Percentiles rank a stretch among this genome's conserved stretches.
These are phyloP conservation scores for Strigops habroptila DNA, from an alignment of 2,113 vertebrate species.

Conservation along the genomic window DNA sequence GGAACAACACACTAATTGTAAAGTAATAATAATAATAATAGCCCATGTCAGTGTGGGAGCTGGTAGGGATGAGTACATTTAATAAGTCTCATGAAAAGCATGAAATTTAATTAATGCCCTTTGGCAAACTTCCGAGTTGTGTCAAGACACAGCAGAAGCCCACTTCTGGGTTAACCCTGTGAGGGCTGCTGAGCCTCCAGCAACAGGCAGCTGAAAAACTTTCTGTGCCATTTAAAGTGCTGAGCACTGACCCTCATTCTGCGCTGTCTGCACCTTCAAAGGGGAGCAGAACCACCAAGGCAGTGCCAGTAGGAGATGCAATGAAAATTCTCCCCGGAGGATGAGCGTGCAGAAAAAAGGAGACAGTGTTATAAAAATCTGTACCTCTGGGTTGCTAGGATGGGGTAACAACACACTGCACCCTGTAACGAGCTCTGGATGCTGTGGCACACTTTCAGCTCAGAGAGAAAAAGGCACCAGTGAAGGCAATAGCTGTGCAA, in stretches of 20 bases:
- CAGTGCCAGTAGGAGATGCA: background rate
- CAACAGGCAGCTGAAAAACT: background rate
- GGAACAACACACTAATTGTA: slow-evolving; percentile 17
- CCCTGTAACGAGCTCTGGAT: background rate
- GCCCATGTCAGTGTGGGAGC: background rate
- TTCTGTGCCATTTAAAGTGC: background rate
- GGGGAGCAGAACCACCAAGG: background rate
- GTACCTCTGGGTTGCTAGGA: background rate
- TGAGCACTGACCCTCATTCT: background rate
- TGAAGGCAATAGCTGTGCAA: background rate
- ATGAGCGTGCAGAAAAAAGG: fast-evolving
- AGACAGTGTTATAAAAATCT: background rate
- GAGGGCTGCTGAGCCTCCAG: background rate
- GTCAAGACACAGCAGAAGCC: background rate
- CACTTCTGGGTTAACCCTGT: background rate
- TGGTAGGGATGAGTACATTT: slow-evolving; percentile 32
- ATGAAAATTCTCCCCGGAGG: background rate
- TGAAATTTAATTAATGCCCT: slow-evolving; percentile 49
- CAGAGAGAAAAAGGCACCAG: background rate
- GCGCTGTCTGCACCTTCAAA: fast-evolving
- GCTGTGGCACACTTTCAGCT: background rate
- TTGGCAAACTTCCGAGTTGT: slow-evolving; percentile 33
- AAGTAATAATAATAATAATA: slow-evolving; percentile 5
- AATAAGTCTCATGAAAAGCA: slow-evolving; percentile 48
- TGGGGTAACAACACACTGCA: background rate